A percentile compares a stretch with the other conserved stretches of the same genome.
phyloP scores from a whole-genome alignment of 2,113 vertebrate genomes.

The Bos javanicus region DNA sequence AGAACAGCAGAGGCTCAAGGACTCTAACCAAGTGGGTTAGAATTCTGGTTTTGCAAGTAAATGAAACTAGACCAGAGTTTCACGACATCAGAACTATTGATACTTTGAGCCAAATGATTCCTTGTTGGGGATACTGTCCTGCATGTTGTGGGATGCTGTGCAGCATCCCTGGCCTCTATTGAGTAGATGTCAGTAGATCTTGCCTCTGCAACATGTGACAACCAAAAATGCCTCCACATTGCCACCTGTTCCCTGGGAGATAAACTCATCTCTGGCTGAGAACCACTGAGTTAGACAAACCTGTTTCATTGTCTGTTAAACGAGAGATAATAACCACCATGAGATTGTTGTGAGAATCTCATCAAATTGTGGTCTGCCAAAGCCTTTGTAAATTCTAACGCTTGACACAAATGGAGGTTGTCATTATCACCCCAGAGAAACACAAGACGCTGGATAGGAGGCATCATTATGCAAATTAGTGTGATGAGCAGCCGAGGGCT shows the following conservation, averaged over 20 bases:
- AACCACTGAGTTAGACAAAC: not conserved
- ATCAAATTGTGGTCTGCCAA: not conserved
- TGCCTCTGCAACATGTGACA: not conserved
- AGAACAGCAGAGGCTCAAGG: not conserved
- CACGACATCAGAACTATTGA: not conserved
- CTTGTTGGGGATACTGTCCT: not conserved
- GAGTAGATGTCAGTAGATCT: not conserved
- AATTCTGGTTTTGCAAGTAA: not conserved
- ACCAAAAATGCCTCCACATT: not conserved
- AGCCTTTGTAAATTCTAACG: not conserved
- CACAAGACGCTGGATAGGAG: not conserved
- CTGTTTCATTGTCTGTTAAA: not conserved
- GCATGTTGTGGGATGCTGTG: no score
- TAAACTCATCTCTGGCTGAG: not conserved
- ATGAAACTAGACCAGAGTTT: not conserved
- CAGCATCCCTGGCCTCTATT: not conserved
- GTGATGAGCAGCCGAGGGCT: not conserved
- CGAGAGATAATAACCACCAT: not conserved
- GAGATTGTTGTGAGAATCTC: not conserved
- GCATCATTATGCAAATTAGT: not conserved
- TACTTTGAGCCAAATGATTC: not conserved
- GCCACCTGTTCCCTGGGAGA: not conserved
- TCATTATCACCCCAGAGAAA: not conserved
- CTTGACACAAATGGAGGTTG: not conserved
- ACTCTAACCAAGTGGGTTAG: not conserved